Evolutionary conservation across 1,140 invertebrate species (phyloP), one percentile per base, ranked within the genome.

Genomic region (Ridgeia piscesae): DNA sequence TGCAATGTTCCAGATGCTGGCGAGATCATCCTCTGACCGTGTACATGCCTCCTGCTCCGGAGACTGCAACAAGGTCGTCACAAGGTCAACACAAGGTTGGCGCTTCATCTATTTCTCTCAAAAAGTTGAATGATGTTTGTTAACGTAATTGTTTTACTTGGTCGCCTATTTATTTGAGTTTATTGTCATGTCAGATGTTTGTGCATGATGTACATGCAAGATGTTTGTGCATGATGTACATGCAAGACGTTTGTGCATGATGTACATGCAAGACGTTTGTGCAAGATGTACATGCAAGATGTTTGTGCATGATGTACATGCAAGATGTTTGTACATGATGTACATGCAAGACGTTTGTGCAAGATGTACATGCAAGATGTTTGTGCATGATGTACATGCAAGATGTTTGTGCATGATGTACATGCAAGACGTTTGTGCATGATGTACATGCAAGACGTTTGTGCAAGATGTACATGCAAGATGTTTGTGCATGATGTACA

Each of bases 1-100:
- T 90, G 89, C 89, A n/a, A 90, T 90, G 89, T 34, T 42, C 89
- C 89, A 90, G 34, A 90, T 42, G 89, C n/a, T 90, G 34, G 34
- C 89, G 34, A 90, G 35, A 42, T 33, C 21, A 33, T 90, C 89
- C n/a, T 90, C 35, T 33, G 6, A 14, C 89, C 34, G 17, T 27
- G 89, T 42, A 90, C 33, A 90, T n/a, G 34, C 89, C 33, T 90
- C 89, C 89, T 34, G 89, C 89, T 90, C 33, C 89, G 35, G 35
- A 90, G 89, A 90, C 33, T 34, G 89, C 33, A 90, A 90, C 33
- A 90, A 89, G n/a, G 89, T 34, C 34, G 9, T 14, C n/a, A 17
- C 35, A 90, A 90, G 35, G 35, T 42, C 89, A 90, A 27, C 89
- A 34, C 89, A n/a, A n/a, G n/a, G n/a, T n/a, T 77, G 11, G 11